Evolutionary conservation across 2,797 vertebrate genomes (phyloP), one percentile per base, ranked within the genome.

Genomic region (Apodemus agrarius): DNA sequence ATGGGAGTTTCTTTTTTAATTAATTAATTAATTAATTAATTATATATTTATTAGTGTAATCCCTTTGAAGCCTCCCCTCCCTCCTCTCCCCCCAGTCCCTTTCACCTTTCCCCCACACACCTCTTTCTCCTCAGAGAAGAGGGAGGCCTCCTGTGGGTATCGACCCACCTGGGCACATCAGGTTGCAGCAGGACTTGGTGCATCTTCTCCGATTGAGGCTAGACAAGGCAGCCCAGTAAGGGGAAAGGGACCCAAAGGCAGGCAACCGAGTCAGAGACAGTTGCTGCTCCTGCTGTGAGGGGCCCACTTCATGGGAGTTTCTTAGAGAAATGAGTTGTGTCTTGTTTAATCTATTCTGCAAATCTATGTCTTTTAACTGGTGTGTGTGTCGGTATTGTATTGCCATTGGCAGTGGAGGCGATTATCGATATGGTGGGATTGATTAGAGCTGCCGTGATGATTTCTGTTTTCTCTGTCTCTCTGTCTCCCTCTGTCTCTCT

Each of bases 391-490:
- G 0, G 74, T 46, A 13, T 76, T 76, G 74, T 26, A 43, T 43
- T 29, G 74, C 19, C 43, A 6, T n/a, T 22, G 4, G 17, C 49
- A 24, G 14, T n/a, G 29, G 31, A 69, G 3, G 31, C n/a, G 46
- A 69, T 69, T 26, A 13, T 88, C 11, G 1, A 40, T n/a, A 34
- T 6, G 26, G 24, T 31, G 22, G 24, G 17, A 14, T 81, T 29
- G 12, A 17, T 31, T 8, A 17, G 0, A 11, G 21, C 78, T 52
- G 13, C 16, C 7, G 1, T 19, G 3, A 26, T n/a, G 52, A n/a
- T 37, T 37, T 6, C 17, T 57, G 2, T 40, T 63, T 75, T 88
- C 13, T 61, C 12, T 22, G 10, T 29, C 10, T 63, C 1, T 29
- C 4, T 5, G 49, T 69, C 1, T 61, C 21, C 59, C 22, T 88